Percentiles rank a stretch among this genome's conserved stretches.
phyloP scores from a whole-genome alignment of 2,888 invertebrate species.

The Charanyca ferruginea region DNA sequence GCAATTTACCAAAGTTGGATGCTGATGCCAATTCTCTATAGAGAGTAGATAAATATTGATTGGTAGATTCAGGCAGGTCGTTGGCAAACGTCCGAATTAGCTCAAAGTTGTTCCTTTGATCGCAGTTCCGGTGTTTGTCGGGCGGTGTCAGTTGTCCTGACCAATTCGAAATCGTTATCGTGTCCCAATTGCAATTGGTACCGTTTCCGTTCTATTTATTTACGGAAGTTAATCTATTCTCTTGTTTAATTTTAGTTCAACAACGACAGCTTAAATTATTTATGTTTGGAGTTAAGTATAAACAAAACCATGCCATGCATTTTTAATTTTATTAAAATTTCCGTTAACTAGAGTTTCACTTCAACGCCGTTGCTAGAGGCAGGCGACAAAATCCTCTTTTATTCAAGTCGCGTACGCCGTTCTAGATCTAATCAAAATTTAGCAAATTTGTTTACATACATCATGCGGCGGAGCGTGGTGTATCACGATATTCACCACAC shows the following conservation, averaged over 20 bases:
- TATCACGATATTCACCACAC: slow-evolving; percentile 85
- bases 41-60: slow-evolving; percentile 81
- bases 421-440: slow-evolving; percentile 88
- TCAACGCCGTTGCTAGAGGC: slow-evolving; percentile 27
- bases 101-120: slow-evolving; percentile 82
- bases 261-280: neutral
- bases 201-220: slow-evolving; percentile 52
- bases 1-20: slow-evolving; percentile 28
- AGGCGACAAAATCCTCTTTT: slow-evolving; percentile 64
- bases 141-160: slow-evolving; percentile 56
- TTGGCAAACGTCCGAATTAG: slow-evolving; percentile 81
- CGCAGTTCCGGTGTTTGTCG: slow-evolving; percentile 66
- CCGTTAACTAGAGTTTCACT: slow-evolving; percentile 28
- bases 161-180: slow-evolving; percentile 62
- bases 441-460: slow-evolving; percentile 88
- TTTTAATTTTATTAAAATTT: slow-evolving; percentile 30
- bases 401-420: slow-evolving; percentile 80
- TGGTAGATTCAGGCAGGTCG: slow-evolving; percentile 68
- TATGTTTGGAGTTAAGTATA: slow-evolving; percentile 8
- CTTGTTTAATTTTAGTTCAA: slow-evolving; percentile 14
- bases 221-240: slow-evolving; percentile 1
- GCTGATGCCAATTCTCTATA: slow-evolving; percentile 57
- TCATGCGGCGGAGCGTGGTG: slow-evolving; percentile 71
- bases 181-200: slow-evolving; percentile 56
- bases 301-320: slow-evolving; percentile 7